Conservation (phyloP, 64 coral and sea anemone genomes). For the Stylophora pistillata region DNA sequence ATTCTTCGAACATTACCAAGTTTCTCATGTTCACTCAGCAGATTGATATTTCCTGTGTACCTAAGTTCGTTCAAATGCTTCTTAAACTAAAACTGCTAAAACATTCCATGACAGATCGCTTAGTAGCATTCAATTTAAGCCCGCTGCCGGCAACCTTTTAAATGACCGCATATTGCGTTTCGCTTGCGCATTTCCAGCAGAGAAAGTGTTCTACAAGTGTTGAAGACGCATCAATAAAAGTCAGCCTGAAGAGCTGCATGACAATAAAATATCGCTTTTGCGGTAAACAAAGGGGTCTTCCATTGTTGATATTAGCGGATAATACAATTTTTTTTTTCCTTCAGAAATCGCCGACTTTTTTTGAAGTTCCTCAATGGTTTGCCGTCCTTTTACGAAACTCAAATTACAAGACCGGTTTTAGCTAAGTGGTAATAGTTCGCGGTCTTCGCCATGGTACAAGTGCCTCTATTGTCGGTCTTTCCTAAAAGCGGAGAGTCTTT, state of each 20-base stretch:
- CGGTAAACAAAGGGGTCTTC: constrained; percentile 13
- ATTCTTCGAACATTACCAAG: constrained; percentile 14
- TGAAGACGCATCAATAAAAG: not conserved
- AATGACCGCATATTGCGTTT: not conserved
- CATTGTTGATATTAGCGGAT: constrained; percentile 36
- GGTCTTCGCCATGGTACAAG: constrained; percentile 3
- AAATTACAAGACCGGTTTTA: not conserved
- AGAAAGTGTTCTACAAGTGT: not conserved
- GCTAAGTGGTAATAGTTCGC: constrained; percentile 3
- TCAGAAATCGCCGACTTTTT: not conserved
- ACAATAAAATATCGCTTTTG: constrained; percentile 34
- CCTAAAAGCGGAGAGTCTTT: not conserved
- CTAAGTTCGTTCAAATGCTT: too few species aligned
- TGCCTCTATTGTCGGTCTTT: not conserved
- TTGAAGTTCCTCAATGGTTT: not conserved
- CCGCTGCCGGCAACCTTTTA: not conserved
- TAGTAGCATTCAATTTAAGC: not conserved
- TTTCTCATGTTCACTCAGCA: too few species aligned
- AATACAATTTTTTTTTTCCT: not conserved
- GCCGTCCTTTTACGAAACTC: not conserved
- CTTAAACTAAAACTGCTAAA: not conserved
- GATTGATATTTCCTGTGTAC: too few species aligned
- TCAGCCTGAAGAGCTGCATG: not conserved
- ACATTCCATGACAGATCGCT: not conserved
- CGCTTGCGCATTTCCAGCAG: not conserved